A percentile compares a stretch with the other conserved stretches of the same genome.
Conservation (phyloP, 2,113 vertebrate genomes). For the Prolemur simus region DNA sequence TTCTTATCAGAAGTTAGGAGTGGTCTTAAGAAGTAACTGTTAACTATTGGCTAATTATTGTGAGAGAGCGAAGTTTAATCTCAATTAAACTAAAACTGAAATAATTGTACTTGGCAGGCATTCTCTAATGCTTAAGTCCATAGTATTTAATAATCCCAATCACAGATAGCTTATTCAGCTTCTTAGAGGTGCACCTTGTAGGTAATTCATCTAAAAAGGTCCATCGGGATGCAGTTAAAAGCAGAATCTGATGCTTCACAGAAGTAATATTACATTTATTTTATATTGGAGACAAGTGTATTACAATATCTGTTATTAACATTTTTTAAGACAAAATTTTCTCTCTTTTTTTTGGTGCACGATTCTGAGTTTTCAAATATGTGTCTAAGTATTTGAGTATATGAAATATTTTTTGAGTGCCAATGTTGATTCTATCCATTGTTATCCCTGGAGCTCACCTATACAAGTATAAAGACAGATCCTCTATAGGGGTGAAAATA, state of each 20-base stretch:
- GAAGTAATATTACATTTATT: neutral
- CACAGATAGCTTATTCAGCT: neutral
- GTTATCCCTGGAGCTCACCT: neutral
- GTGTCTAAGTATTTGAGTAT: neutral
- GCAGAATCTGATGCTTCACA: neutral
- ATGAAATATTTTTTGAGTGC: neutral
- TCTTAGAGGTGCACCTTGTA: neutral
- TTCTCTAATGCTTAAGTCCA: neutral
- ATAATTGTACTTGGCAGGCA: neutral
- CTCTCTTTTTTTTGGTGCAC: neutral
- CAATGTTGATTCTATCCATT: neutral
- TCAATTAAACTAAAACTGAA: neutral
- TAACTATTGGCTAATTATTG: neutral
- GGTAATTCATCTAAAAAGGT: neutral
- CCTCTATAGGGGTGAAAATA: neutral
- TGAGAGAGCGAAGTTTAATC: neutral
- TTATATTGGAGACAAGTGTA: neutral
- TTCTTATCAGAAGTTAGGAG: conserved; percentile 10
- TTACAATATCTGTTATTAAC: neutral
- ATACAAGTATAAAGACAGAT: neutral
- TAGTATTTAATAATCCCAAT: conserved; percentile 3
- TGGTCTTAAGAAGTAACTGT: neutral
- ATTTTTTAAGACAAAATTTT: conserved; percentile 13
- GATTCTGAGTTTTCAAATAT: conserved; percentile 5
- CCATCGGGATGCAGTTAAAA: neutral